Evolutionary conservation across 2,888 invertebrate genomes (phyloP), one percentile per base, ranked within the genome.

Genomic region (Amblyjoppa proteus): DNA sequence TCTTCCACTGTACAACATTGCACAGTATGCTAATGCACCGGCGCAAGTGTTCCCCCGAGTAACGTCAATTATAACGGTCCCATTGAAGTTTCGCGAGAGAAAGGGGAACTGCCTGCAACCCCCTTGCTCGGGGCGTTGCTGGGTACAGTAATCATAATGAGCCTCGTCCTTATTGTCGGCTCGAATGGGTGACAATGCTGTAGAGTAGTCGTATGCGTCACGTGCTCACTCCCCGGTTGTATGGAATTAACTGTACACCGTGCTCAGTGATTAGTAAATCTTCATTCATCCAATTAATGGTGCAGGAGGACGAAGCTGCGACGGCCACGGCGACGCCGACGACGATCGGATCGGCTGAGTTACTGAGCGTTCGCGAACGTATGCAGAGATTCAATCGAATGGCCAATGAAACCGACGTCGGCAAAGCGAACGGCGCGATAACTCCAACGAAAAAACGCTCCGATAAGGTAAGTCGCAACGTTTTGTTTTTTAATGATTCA

Each of bases 371-470:
- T 11, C 98, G 97, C 93, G 99, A 99, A 94, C 96, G 98, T 85
- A 98, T 98, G 91, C 97, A 97, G 94, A 98, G 98, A 95, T 98
- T 99, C 93, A 98, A 99, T 94, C 96, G 97, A 89, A 96, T 98
- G 96, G 98, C 98, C 77, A 98, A 97, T 0, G 97, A 98, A 91
- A 95, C 95, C 79, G 95, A 96, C 91, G 92, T 95, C 69, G 91
- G 90, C 88, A 90, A 91, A 83, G 89, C 90, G 84, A 91, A 90
- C 85, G 91, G 91, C 83, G 87, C 91, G 73, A 91, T 92, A 41
- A 83, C 94, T 94, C 86, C 93, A 91, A 88, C 95, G 95, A 94
- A 94, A 92, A 94, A 95, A 94, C 95, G 95, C 88, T 95, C 95
- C 82, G 95, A 96, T 88, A 96, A 96, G 96, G 97, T 97, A 94